Percentiles rank a stretch among this genome's conserved stretches.
These are phyloP conservation scores for Dipodomys ordii DNA, from an alignment of 2,113 vertebrate genomes.

Conservation along the genomic window DNA sequence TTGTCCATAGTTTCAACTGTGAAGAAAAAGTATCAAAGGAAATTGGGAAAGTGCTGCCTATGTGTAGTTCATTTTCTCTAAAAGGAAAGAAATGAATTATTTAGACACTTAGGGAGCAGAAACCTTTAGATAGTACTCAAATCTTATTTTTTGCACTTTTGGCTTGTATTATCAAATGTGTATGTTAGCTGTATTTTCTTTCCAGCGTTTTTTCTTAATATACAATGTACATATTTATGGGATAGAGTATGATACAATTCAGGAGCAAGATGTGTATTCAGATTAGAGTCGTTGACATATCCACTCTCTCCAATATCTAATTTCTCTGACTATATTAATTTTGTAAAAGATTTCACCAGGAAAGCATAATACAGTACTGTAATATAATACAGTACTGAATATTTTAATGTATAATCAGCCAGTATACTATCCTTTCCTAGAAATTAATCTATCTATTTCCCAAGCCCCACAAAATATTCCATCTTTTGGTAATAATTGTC, in stretches of 20 bases:
- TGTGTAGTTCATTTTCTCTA: not conserved
- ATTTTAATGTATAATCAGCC: not conserved
- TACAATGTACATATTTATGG: not conserved
- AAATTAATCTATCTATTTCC: not conserved
- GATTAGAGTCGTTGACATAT: not conserved
- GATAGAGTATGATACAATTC: not conserved
- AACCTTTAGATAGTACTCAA: not conserved
- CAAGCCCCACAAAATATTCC: not conserved
- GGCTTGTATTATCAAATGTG: constrained; percentile 1
- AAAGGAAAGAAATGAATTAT: constrained; percentile 2
- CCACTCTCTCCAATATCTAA: not conserved
- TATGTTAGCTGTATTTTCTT: constrained; percentile 18
- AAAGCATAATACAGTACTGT: not conserved
- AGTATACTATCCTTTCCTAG: not conserved
- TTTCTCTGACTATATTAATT: not conserved
- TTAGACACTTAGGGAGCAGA: not conserved
- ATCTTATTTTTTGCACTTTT: constrained; percentile 28
- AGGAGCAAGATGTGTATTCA: not conserved
- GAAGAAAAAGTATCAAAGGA: not conserved
- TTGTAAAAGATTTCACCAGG: constrained; percentile 11
- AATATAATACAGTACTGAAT: not conserved
- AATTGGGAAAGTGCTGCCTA: not conserved
- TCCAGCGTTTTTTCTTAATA: not conserved
- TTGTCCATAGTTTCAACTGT: not conserved
- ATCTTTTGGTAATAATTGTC: not conserved